These are phyloP conservation scores for Aspiorhynchus laticeps DNA, from an alignment of 2,113 vertebrate genomes.

Conservation along the genomic window DNA sequence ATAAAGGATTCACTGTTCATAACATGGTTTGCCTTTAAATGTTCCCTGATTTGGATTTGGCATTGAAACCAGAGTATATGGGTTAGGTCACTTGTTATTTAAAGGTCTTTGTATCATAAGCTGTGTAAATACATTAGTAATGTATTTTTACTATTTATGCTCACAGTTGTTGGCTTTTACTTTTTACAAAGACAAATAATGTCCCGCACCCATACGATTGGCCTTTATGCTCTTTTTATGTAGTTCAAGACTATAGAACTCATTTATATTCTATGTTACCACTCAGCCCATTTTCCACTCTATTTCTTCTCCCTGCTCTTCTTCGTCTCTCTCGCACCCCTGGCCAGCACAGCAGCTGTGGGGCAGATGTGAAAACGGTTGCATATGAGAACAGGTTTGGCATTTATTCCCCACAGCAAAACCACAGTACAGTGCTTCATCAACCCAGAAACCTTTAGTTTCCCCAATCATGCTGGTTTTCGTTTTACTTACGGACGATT, in stretches of 20 bases:
- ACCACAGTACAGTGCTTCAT: conserved; percentile 20
- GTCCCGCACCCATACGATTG: not conserved
- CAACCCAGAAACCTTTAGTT: conserved; percentile 24
- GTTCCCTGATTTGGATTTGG: not conserved
- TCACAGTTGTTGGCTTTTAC: not conserved
- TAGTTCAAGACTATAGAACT: not conserved
- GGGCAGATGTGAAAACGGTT: conserved; percentile 53
- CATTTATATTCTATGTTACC: not conserved
- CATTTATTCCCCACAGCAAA: conserved; percentile 17
- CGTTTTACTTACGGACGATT: not conserved
- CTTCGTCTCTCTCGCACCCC: not conserved
- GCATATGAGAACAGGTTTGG: conserved; percentile 44
- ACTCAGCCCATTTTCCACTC: not conserved
- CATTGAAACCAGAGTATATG: not conserved
- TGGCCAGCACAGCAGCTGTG: conserved; percentile 43
- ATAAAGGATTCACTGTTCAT: not conserved
- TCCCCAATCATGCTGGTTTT: conserved; percentile 26
- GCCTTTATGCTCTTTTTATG: not conserved
- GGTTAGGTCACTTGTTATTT: not conserved
- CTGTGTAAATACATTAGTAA: conserved; percentile 1
- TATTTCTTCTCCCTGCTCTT: not conserved
- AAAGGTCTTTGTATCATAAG: not conserved
- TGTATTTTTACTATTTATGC: not conserved
- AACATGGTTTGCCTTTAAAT: not conserved
- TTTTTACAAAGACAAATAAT: not conserved